Evolutionary conservation across 2,888 invertebrate genomes (phyloP).

Genomic region (Xanthorhoe designata): DNA sequence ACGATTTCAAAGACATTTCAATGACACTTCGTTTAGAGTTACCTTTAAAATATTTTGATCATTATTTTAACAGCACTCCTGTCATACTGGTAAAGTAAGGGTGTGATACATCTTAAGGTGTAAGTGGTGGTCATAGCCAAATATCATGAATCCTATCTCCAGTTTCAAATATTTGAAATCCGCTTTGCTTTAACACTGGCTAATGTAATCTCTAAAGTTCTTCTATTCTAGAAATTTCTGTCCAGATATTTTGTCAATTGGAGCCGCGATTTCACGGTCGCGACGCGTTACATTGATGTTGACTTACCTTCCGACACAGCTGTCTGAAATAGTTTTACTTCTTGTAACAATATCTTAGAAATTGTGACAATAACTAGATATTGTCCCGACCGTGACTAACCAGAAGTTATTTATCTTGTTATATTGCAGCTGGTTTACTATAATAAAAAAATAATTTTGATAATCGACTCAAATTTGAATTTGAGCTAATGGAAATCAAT

Average conservation of each 20-base stretch:
- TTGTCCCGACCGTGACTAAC: conserved; percentile 22
- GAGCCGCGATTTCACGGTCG: conserved; percentile 73
- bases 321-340: conserved; percentile 55
- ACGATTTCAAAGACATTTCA: too few relatives aligned
- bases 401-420: conserved; percentile 16
- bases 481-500: neutral
- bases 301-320: conserved; percentile 85
- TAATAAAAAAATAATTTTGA: neutral
- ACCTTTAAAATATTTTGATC: too few relatives aligned
- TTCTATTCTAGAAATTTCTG: neutral
- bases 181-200: too few relatives aligned
- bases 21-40: too few relatives aligned
- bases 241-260: neutral
- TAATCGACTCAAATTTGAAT: neutral
- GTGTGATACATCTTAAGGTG: too few relatives aligned
- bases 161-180: too few relatives aligned
- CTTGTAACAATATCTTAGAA: conserved; percentile 16
- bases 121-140: too few relatives aligned
- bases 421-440: conserved; percentile 16
- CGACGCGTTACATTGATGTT: conserved; percentile 70
- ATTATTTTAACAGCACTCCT: neutral
- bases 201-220: too few relatives aligned
- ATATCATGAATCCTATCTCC: too few relatives aligned
- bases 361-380: conserved; percentile 20
- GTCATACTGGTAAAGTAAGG: too few relatives aligned